A percentile compares a stretch with the other conserved stretches of the same genome.
Conservation (phyloP, 2,888 invertebrate species). For the Tetanocera ferruginea region DNA sequence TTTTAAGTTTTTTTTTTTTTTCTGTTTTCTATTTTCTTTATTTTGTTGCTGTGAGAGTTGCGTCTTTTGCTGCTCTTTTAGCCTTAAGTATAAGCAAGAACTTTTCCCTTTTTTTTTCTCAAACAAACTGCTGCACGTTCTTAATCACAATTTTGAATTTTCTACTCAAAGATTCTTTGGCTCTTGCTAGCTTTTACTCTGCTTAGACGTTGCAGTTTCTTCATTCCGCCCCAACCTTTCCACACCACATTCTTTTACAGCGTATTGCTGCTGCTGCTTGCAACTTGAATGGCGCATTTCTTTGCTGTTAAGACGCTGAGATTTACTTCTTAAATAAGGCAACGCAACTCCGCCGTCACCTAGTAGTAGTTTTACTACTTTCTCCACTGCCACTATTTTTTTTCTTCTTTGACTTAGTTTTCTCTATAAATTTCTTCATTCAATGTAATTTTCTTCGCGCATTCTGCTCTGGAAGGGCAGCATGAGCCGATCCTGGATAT, state of each 20-base stretch:
- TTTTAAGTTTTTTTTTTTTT: not conserved
- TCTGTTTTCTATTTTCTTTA: not conserved
- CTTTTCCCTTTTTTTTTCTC: not conserved
- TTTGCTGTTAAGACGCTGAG: conserved; percentile 13
- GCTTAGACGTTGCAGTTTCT: not conserved
- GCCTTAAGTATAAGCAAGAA: conserved; percentile 8
- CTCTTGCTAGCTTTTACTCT: conserved; percentile 11
- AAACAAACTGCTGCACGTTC: conserved; percentile 29
- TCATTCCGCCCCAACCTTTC: not conserved
- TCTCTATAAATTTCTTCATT: conserved; percentile 15
- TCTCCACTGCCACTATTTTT: not conserved
- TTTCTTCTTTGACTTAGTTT: not conserved
- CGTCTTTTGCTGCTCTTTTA: conserved; percentile 9
- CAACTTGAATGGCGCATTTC: conserved; percentile 1
- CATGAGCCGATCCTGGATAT: not conserved
- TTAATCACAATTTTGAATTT: conserved; percentile 37
- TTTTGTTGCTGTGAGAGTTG: not conserved
- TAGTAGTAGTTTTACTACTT: conserved; percentile 15
- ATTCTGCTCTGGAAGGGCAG: not conserved
- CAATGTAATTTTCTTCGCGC: conserved; percentile 9
- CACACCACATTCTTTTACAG: not conserved
- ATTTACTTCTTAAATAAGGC: conserved; percentile 27
- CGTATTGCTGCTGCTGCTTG: no score
- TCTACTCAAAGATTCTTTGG: conserved; percentile 23
- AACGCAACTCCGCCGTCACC: not conserved